Evolutionary conservation across 2,113 vertebrate genomes (phyloP).

Genomic region (Lagopus muta): DNA sequence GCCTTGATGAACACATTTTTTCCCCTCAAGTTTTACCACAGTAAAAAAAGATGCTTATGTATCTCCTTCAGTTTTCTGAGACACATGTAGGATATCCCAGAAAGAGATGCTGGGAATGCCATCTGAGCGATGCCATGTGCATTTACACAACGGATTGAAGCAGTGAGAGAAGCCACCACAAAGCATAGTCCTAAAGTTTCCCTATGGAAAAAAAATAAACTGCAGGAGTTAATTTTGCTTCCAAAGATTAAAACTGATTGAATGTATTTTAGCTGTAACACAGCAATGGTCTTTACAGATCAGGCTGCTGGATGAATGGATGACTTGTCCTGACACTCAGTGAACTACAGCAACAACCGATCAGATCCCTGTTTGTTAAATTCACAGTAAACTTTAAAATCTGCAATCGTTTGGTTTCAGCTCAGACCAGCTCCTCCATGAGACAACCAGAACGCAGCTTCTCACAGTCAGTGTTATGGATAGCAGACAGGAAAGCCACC

Average conservation of each 20-base stretch:
- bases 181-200: constrained; percentile 27
- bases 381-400: constrained; percentile 63
- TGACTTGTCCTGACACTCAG: neutral
- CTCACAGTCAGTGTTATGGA: neutral
- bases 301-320: constrained; percentile 22
- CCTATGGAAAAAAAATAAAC: constrained; percentile 16
- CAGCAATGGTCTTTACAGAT: constrained; percentile 54
- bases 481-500: constrained; percentile 16
- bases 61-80: constrained; percentile 52
- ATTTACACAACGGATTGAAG: constrained; percentile 46
- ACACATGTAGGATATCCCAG: constrained; percentile 22
- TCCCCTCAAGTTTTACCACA: constrained; percentile 31
- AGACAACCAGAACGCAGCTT: constrained; percentile 40
- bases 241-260: constrained; percentile 68
- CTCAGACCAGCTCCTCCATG: constrained; percentile 48
- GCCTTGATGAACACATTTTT: constrained; percentile 8
- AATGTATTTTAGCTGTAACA: constrained; percentile 64
- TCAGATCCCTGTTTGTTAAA: constrained; percentile 66
- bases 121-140: neutral
- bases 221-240: constrained; percentile 58
- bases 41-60: constrained; percentile 57
- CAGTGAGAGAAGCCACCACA: constrained; percentile 24
- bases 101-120: constrained; percentile 12
- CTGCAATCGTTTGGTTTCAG: constrained; percentile 56
- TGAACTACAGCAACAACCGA: constrained; percentile 56